Base-by-base conservation (phyloP, 2,113 vertebrate genomes). In the Ochotona curzoniae region DNA sequence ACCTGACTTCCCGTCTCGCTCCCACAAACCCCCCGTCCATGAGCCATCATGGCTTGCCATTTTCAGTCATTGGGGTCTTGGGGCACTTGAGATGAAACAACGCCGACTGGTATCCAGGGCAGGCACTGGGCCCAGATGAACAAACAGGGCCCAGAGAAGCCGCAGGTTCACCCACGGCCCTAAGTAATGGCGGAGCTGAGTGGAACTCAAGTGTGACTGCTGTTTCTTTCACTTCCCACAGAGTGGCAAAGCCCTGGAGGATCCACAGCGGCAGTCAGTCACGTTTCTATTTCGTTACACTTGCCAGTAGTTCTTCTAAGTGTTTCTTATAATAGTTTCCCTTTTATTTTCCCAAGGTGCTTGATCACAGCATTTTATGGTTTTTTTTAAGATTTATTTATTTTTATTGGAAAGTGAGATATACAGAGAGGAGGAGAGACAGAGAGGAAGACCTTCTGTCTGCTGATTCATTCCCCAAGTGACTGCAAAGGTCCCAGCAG, bases 1-100 rank as follows among this genome's bases (percentile, higher is more conserved):
- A 23, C 3, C 4, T 66, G 25, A 3, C 2, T 18, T 10, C 1
- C 8, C 1, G 5, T 21, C 8, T 30, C 82, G 28, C 8, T 7
- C 1, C 25, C 5, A 61, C 5, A 23, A 15, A 17, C 81, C 21
- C 20, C 87, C 25, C 26, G 57, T 14, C 38, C 38, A 44, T 44
- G 38, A 44, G 38, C 38, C 38, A 67, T 83, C 21, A 11, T 12
- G 54, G 20, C 21, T 44, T 44, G 70, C 32, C 35, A n/a, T 47
- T 63, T 35, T 63, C 5, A 87, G 84, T 57, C 38, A n/a, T 74
- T 17, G 35, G 57, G n/a, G 47, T 74, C 35, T 21, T 15, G 14
- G 30, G 30, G 78, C 44, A 51, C 47, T 54, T 67, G 81, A 60
- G 80, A 86, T 23, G 32, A 74, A 57, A 73, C 23, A 23, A 71